phyloP scores from a whole-genome alignment of 2,888 invertebrate species.

The Brachypalpus laphriformis region DNA sequence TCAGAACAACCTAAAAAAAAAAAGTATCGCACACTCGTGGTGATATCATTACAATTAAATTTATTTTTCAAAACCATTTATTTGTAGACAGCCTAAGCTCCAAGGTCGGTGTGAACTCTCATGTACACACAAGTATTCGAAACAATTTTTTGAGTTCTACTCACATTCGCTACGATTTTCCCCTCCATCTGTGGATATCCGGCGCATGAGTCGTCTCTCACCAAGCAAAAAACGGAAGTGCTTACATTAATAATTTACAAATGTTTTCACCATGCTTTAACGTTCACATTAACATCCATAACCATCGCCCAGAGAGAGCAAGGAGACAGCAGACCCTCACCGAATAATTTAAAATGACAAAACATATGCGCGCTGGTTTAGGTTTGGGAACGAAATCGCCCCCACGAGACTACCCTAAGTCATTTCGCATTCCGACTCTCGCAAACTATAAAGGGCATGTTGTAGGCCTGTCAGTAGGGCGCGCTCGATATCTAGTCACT shows the following conservation, averaged over 20 bases:
- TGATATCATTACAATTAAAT: background rate
- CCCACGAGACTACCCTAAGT: conserved; percentile 57
- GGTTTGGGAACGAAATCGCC: conserved; percentile 8
- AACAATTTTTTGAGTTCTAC: conserved; percentile 7
- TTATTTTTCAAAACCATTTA: background rate
- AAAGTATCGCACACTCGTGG: background rate
- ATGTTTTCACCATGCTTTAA: conserved; percentile 64
- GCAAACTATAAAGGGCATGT: conserved; percentile 41
- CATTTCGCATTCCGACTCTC: conserved; percentile 42
- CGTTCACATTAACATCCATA: conserved; percentile 45
- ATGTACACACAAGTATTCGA: background rate
- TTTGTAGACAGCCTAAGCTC: background rate
- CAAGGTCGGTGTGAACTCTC: conserved; percentile 11
- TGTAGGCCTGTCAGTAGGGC: conserved; percentile 8
- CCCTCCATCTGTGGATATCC: conserved; percentile 38
- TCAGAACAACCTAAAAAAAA: background rate
- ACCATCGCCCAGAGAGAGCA: background rate
- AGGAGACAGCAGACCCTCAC: conserved; percentile 42
- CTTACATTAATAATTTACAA: conserved; percentile 69
- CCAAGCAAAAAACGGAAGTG: conserved; percentile 63
- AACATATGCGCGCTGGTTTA: conserved; percentile 47
- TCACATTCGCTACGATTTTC: background rate
- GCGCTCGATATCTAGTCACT: conserved; percentile 25
- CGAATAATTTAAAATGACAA: conserved; percentile 71
- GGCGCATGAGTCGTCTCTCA: conserved; percentile 42